Evolutionary conservation across 1,140 invertebrate species (phyloP).

Genomic region (Neotoxoptera formosana): DNA sequence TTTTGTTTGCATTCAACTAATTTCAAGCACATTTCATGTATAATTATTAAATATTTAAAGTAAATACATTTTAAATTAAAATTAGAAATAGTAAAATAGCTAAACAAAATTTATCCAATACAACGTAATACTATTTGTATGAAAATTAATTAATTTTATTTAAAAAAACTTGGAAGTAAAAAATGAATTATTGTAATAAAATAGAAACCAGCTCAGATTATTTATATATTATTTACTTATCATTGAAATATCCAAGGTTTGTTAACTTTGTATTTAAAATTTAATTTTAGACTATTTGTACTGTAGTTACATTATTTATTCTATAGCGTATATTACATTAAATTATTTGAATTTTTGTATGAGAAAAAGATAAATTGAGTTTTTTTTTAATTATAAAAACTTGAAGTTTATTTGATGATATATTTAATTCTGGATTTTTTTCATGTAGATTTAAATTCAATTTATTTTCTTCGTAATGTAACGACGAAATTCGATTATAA

Average conservation of each 20-base stretch:
- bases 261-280: neutral
- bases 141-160: neutral
- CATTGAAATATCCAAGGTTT: neutral
- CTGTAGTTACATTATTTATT: neutral
- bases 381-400: conserved; percentile 3
- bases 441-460: neutral
- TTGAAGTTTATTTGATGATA: neutral
- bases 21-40: neutral
- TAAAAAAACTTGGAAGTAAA: neutral
- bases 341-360: neutral
- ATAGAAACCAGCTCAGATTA: neutral
- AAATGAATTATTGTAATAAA: neutral
- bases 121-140: neutral
- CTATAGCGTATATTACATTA: neutral
- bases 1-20: neutral
- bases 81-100: neutral
- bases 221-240: neutral
- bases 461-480: neutral
- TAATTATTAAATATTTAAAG: too few relatives aligned
- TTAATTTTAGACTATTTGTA: neutral
- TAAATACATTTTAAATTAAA: neutral
- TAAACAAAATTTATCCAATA: neutral
- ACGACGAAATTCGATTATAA: neutral
- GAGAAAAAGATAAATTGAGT: neutral
- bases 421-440: neutral